Base-by-base conservation (phyloP, 2,888 invertebrate species). In the Sipha maydis region DNA sequence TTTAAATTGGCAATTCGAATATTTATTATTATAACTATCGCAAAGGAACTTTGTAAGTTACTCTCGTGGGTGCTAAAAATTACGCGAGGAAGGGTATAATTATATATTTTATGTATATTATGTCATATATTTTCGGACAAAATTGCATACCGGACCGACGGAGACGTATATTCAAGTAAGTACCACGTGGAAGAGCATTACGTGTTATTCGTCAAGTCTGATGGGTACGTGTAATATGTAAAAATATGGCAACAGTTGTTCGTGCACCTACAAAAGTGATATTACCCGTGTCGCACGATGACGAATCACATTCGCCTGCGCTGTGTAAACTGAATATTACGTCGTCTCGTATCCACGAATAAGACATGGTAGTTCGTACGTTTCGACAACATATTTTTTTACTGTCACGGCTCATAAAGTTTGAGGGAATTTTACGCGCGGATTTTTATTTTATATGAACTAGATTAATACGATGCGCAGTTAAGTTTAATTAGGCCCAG, bases 391-490 rank as follows among this genome's bases (percentile, higher is more conserved):
- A 78, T 21, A 78, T 54, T 31, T 54, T 31, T 31, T 31, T 31
- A 31, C 21, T 31, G 31, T 56, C 25, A 11, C 19, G 11, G 21
- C 21, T 28, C 48, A 19, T 8, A 19, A 78, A 56, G 25, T 61
- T 3, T 11, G 11, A 56, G 54, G 54, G 25, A 78, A 56, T 21
- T 11, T 28, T 14, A 21, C 54, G 31, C 54, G 41, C 78, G 48
- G 54, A 78, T 78, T 79, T 61, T 14, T 61, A 79, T 61, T 79
- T 67, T 19, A 28, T 38, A 17, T 17, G 25, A 3, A 67, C 38
- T 38, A 61, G 67, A 80, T 80, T 80, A 67, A 80, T 80, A 80
- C n/a, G n/a, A 67, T n/a, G 56, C 80, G n/a, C 67, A 14, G 34
- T 80, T 8, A 9, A 61, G 38, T 61, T 61, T 71, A 69, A 83